Evolutionary conservation across 2,113 vertebrate genomes (phyloP).

Genomic region (zebrafish (Danio rerio)): GRCz12tu NC_133185.1:28815001-28815500

Average conservation of each 20-base stretch:
- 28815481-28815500: slow-evolving; percentile 1
- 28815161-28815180: neutral
- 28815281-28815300: slow-evolving; percentile 32
- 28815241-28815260: neutral
- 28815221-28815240: slow-evolving; percentile 35
- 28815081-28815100: no score
- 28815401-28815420: slow-evolving; percentile 12
- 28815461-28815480: slow-evolving; percentile 22
- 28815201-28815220: slow-evolving; percentile 13
- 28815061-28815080: no score
- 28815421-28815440: slow-evolving; percentile 43
- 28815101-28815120: no score
- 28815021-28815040: no score
- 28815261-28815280: slow-evolving; percentile 8
- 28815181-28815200: neutral
- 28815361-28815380: slow-evolving; percentile 23
- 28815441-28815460: slow-evolving; percentile 45
- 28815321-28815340: slow-evolving; percentile 33
- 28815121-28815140: neutral
- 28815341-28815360: slow-evolving; percentile 22
- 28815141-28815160: slow-evolving; percentile 1
- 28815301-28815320: slow-evolving; percentile 39
- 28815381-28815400: slow-evolving; percentile 33
- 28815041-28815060: no score
- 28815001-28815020: no score